These are phyloP conservation scores for Spongia lamella DNA, from an alignment of 37 sponge, comb jelly and placozoan species.

Conservation along the genomic window DNA sequence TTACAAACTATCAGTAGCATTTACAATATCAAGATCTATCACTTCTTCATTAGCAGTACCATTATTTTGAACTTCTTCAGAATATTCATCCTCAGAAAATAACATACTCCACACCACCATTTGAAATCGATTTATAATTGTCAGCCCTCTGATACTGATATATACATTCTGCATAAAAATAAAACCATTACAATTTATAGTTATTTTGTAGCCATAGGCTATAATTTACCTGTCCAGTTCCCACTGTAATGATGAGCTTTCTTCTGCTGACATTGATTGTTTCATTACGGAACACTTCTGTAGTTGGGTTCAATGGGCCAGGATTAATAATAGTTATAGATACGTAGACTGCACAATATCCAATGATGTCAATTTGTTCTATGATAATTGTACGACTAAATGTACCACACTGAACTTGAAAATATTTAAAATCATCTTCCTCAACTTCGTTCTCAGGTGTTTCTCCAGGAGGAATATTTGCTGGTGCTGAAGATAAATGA, in stretches of 20 bases:
- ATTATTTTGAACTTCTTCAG: conserved; percentile 20
- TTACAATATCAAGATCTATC: no score
- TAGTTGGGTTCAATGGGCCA: conserved; percentile 64
- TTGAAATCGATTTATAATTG: conserved; percentile 43
- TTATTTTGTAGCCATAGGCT: no score
- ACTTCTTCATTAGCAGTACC: not conserved
- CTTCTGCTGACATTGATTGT: conserved; percentile 1
- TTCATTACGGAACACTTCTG: conserved; percentile 52
- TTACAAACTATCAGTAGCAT: no score
- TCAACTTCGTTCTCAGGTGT: conserved; percentile 63
- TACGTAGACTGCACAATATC: conserved; percentile 71
- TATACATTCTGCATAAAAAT: conserved; percentile 66
- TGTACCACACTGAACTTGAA: conserved; percentile 63
- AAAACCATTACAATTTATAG: no score
- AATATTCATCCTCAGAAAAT: conserved; percentile 54
- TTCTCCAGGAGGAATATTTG: conserved; percentile 76
- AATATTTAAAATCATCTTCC: conserved; percentile 86
- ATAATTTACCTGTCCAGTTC: no score
- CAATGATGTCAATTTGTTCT: conserved; percentile 78
- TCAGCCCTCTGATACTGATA: conserved; percentile 48
- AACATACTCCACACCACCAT: conserved; percentile 72
- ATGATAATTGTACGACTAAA: conserved; percentile 72
- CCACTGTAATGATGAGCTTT: no score
- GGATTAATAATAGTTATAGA: conserved; percentile 72
- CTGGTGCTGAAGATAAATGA: conserved; percentile 57